Conservation (phyloP, 2,797 vertebrate genomes). For the Phoebastria nigripes region DNA sequence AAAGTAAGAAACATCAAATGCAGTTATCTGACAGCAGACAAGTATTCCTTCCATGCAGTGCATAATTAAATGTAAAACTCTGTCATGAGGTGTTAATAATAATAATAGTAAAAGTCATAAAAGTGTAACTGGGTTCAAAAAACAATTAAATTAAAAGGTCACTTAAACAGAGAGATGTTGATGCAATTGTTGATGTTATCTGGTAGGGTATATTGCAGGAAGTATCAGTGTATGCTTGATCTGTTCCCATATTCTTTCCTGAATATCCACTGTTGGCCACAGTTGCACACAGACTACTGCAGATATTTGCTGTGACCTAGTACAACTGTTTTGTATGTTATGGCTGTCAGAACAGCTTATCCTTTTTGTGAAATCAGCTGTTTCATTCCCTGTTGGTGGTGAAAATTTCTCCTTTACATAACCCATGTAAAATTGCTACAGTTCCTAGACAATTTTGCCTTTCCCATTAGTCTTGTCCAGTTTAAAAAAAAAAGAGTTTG, state of each 20-base stretch:
- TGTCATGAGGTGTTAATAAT: slow-evolving; percentile 5
- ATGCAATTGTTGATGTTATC: background rate
- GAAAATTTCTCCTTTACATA: background rate
- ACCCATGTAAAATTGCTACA: background rate
- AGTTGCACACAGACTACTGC: background rate
- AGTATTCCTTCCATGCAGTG: background rate
- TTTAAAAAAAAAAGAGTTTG: background rate
- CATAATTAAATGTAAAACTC: slow-evolving; percentile 42
- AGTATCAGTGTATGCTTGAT: background rate
- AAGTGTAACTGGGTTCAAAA: slow-evolving; percentile 13
- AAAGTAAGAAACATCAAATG: background rate
- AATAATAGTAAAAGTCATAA: background rate
- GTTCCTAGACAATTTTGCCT: background rate
- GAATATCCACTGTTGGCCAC: background rate
- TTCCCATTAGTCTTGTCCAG: background rate
- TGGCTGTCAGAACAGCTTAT: background rate
- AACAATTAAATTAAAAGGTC: slow-evolving; percentile 5
- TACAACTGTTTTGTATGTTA: background rate
- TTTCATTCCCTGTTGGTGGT: background rate
- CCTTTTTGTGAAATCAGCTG: background rate
- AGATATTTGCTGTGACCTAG: background rate
- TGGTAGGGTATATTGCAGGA: background rate
- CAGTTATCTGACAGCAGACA: slow-evolving; percentile 1
- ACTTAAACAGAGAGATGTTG: background rate
- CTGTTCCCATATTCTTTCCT: background rate